These are phyloP conservation scores for Ptycholaimellus sp. DNA, from an alignment of 2,888 invertebrate genomes.

Conservation along the genomic window DNA sequence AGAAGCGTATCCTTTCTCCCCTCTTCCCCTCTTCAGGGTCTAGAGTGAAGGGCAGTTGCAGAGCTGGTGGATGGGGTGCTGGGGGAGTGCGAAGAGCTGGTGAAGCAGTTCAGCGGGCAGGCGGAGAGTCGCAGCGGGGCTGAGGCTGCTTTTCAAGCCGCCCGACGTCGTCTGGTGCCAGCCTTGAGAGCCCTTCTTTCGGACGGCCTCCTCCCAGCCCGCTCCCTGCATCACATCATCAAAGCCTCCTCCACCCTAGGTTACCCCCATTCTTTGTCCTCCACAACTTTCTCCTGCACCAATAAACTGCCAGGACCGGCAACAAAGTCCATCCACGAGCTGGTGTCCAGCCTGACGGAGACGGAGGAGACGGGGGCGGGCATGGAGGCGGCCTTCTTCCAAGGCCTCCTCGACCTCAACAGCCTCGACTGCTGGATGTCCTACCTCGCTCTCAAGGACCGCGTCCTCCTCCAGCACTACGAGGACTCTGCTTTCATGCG, in stretches of 20 bases:
- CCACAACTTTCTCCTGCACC: no score
- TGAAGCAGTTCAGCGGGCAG: no score
- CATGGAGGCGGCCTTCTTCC: conserved; percentile 25
- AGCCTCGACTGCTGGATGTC: conserved; percentile 73
- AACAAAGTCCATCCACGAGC: conserved; percentile 54
- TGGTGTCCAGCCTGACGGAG: conserved; percentile 56
- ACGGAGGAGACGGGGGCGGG: conserved; percentile 43
- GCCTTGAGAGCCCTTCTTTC: conserved; percentile 56
- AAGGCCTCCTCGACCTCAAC: conserved; percentile 1
- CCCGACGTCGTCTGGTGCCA: conserved; percentile 40
- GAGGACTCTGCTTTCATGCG: conserved; percentile 45
- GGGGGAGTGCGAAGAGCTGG: no score
- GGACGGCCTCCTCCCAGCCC: conserved; percentile 66
- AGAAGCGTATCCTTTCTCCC: no score
- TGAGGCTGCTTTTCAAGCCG: not conserved
- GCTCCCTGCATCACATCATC: no score
- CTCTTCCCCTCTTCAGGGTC: no score
- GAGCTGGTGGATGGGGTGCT: no score
- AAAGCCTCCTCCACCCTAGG: conserved; percentile 62
- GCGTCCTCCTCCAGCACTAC: conserved; percentile 53
- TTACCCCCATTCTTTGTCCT: no score
- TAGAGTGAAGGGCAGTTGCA: no score
- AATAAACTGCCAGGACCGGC: conserved; percentile 45
- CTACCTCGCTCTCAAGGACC: conserved; percentile 57
- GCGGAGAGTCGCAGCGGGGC: no score